These are phyloP conservation scores for Ypsolopha scabrella DNA, from an alignment of 2,888 invertebrate species.

Conservation along the genomic window DNA sequence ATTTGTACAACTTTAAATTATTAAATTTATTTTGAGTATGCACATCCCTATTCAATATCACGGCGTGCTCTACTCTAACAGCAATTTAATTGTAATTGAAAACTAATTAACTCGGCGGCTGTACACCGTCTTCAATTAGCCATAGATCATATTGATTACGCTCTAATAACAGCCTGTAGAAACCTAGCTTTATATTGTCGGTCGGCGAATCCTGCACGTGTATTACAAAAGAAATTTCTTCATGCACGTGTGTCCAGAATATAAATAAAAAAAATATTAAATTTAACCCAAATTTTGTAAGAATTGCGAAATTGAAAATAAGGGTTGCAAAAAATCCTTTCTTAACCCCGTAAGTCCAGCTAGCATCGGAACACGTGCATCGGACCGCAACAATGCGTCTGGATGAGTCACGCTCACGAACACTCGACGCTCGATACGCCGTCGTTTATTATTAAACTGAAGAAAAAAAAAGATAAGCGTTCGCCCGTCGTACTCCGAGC, in stretches of 20 bases:
- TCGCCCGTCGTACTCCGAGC: conserved; percentile 58
- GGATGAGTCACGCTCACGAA: conserved; percentile 56
- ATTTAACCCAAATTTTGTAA: conserved; percentile 64
- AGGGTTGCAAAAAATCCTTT: conserved; percentile 68
- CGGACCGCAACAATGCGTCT: conserved; percentile 40
- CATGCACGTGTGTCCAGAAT: conserved; percentile 27
- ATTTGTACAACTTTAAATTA: too few relatives aligned
- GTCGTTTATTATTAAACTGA: conserved; percentile 53
- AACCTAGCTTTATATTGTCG: conserved; percentile 16
- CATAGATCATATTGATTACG: conserved; percentile 30
- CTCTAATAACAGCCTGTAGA: conserved; percentile 17
- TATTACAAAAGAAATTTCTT: conserved; percentile 13
- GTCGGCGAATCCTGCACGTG: conserved; percentile 24
- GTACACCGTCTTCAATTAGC: conserved; percentile 34
- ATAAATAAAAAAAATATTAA: conserved; percentile 26
- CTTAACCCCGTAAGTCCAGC: conserved; percentile 55
- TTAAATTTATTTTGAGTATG: too few relatives aligned
- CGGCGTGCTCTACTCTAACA: conserved; percentile 22
- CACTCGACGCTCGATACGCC: conserved; percentile 37
- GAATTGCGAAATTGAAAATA: conserved; percentile 67
- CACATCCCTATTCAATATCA: conserved; percentile 11
- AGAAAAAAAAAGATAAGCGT: conserved; percentile 58
- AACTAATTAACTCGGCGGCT: conserved; percentile 31
- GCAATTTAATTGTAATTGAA: conserved; percentile 44
- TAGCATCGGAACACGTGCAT: conserved; percentile 55